Conservation (phyloP, 2,888 invertebrate genomes). For the Parnassius mnemosyne region DNA sequence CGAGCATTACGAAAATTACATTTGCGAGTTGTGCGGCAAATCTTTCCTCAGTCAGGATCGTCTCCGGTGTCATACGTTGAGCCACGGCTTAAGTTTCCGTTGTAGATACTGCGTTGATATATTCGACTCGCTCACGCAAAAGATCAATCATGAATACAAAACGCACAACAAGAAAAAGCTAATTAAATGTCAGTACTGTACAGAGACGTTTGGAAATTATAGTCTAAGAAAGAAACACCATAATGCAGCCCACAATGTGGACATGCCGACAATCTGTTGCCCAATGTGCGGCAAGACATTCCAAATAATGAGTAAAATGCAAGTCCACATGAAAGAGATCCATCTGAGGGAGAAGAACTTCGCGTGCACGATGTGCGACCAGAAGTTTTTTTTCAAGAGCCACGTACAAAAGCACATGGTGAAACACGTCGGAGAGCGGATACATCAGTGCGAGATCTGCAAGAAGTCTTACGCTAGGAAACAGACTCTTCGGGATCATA, state of each 20-base stretch:
- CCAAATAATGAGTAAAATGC: constrained; percentile 59
- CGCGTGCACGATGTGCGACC: constrained; percentile 69
- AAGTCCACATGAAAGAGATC: constrained; percentile 61
- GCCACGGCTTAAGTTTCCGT: constrained; percentile 54
- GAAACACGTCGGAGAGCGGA: constrained; percentile 70
- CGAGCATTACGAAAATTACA: constrained; percentile 57
- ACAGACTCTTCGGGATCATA: constrained; percentile 61
- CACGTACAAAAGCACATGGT: constrained; percentile 77
- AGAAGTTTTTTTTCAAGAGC: constrained; percentile 72
- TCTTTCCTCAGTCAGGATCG: constrained; percentile 62
- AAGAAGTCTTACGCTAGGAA: constrained; percentile 71
- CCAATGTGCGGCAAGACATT: constrained; percentile 59
- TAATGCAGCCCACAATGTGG: constrained; percentile 45
- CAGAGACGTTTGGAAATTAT: constrained; percentile 57
- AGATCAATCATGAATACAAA: constrained; percentile 50
- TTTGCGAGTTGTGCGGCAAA: constrained; percentile 68
- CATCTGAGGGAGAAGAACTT: constrained; percentile 71
- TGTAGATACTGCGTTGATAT: constrained; percentile 53
- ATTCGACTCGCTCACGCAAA: constrained; percentile 56
- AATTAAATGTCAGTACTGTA: constrained; percentile 58
- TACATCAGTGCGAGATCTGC: constrained; percentile 70
- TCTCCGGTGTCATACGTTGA: constrained; percentile 53
- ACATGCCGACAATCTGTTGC: constrained; percentile 51
- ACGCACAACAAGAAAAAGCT: constrained; percentile 51
- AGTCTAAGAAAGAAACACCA: constrained; percentile 55